These are phyloP conservation scores for Macrobrachium nipponense DNA, from an alignment of 1,140 invertebrate species.

Conservation along the genomic window DNA sequence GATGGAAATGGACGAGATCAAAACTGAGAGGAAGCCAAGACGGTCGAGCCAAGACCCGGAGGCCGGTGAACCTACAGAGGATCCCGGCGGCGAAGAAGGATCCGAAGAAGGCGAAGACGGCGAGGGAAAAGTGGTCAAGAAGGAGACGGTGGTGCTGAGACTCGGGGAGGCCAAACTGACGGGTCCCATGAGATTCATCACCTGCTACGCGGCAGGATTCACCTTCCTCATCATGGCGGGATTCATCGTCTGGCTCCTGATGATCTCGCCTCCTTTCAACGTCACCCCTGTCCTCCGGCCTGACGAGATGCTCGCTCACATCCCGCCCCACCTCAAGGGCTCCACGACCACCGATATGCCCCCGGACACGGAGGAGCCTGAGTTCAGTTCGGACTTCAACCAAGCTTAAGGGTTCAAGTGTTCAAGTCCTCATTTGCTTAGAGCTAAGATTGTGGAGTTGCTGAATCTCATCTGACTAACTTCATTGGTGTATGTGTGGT, in stretches of 20 bases:
- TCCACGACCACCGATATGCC: neutral
- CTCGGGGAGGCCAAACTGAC: conserved; percentile 43
- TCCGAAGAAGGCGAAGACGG: neutral
- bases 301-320: neutral
- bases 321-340: too few relatives aligned
- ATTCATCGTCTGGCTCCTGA: conserved; percentile 20
- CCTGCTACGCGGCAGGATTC: conserved; percentile 46
- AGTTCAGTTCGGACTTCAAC: too few relatives aligned
- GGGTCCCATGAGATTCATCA: conserved; percentile 43
- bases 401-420: too few relatives aligned
- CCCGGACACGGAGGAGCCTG: neutral
- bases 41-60: too few relatives aligned
- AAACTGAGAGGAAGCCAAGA: too few relatives aligned
- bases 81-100: too few relatives aligned
- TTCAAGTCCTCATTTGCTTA: too few relatives aligned
- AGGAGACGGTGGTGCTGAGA: conserved; percentile 8
- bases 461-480: too few relatives aligned
- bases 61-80: too few relatives aligned
- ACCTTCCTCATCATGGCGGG: conserved; percentile 42
- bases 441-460: too few relatives aligned
- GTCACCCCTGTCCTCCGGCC: conserved; percentile 6
- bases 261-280: conserved; percentile 53
- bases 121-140: conserved; percentile 6
- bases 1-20: too few relatives aligned
- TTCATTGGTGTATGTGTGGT: too few relatives aligned